Base-by-base conservation (phyloP, 1,140 invertebrate species). In the Microplitis mediator region DNA sequence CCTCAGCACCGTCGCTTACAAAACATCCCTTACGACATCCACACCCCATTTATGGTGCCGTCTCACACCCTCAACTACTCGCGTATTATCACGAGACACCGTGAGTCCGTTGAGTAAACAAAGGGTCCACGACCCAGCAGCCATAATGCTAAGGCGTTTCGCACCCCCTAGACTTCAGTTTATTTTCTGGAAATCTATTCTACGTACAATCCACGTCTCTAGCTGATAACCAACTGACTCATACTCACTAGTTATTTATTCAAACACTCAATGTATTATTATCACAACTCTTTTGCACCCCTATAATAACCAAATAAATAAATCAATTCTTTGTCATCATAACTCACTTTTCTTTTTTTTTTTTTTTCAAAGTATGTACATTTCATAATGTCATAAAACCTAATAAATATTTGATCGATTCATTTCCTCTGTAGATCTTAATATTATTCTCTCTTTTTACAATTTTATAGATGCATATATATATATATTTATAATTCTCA, bases 51-150 rank as follows among this genome's bases (percentile, higher is more conserved):
- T 74, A 64, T 74, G 54, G 69, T 39, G 4, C 34, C 50, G 65
- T 62, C 68, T 68, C 58, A 61, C 36, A 65, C 34, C 39, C 39
- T 45, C 1, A 45, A 65, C 62, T 56, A 69, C 61, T 56, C 51
- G 65, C 11, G 52, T 65, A 69, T 74, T 74, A 74, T 74, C 62
- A 50, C 34, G 39, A 34, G 50, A 62, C 14, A 50, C 34, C 52
- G 61, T 60, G 62, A 69, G 35, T 65, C 54, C 36, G 51, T 31
- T 45, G 54, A 66, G 73, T 65, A 74, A 74, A 74, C 63, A 74
- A 70, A 70, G 62, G 68, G 71, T 34, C 51, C 60, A 45, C 39
- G 39, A 45, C 39, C 39, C 11, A 45, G 39, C 8, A 65, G 69
- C 34, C 34, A 62, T 70, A 65, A 60, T 65, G 69, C 56, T 45